These are phyloP conservation scores for Cynodonichthys magdalenae DNA, from an alignment of 2,797 vertebrate genomes.

Conservation along the genomic window DNA sequence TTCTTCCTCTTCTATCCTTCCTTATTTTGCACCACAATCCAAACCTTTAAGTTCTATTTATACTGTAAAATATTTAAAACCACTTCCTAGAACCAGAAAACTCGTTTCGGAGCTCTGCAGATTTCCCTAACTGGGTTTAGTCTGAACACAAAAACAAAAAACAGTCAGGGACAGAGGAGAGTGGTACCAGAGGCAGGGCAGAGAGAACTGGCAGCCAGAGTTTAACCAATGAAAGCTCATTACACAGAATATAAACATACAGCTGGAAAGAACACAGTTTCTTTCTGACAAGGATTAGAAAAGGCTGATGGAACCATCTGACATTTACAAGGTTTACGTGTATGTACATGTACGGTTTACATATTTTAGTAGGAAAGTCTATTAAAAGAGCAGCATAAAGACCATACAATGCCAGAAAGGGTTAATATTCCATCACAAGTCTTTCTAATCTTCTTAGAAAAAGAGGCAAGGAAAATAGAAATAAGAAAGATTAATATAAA, in stretches of 20 bases:
- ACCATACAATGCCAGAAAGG: conserved; percentile 58
- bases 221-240: conserved; percentile 65
- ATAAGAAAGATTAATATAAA: conserved; percentile 42
- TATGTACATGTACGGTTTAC: conserved; percentile 11
- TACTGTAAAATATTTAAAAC: neutral
- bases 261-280: conserved; percentile 33
- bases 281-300: conserved; percentile 58
- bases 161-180: conserved; percentile 54
- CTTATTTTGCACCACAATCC: neutral
- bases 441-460: conserved; percentile 75
- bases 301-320: conserved; percentile 45
- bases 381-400: conserved; percentile 56
- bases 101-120: conserved; percentile 49
- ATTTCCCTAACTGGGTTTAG: conserved; percentile 45
- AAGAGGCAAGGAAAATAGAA: conserved; percentile 17
- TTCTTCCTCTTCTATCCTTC: conserved; percentile 5
- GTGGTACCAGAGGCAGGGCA: conserved; percentile 48
- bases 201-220: conserved; percentile 33
- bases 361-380: conserved; percentile 60
- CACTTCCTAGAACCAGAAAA: conserved; percentile 31
- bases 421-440: conserved; percentile 80
- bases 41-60: neutral
- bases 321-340: conserved; percentile 21
- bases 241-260: conserved; percentile 56
- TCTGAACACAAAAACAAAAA: conserved; percentile 41